phyloP scores from a whole-genome alignment of 2,797 vertebrate genomes.

The Acanthurus lineatus region DNA sequence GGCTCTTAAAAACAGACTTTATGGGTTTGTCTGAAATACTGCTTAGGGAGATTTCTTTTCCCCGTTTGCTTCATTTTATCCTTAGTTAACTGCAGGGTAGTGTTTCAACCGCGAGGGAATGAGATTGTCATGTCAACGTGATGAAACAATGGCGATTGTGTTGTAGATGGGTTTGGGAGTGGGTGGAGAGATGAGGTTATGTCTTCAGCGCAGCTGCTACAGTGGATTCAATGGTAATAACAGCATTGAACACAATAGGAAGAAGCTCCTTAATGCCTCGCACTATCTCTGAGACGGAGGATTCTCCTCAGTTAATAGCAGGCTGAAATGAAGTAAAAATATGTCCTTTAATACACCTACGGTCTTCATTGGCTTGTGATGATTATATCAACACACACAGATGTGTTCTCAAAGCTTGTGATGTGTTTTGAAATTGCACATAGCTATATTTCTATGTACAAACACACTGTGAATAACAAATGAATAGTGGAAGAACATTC shows the following conservation, averaged over 20 bases:
- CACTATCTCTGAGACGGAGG: slow-evolving; percentile 14
- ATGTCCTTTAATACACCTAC: neutral
- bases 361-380: slow-evolving; percentile 1
- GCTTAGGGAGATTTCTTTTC: slow-evolving; percentile 39
- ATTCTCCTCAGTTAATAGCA: slow-evolving; percentile 15
- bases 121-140: slow-evolving; percentile 53
- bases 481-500: no score
- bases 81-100: slow-evolving; percentile 47
- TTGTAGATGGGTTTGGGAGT: slow-evolving; percentile 50
- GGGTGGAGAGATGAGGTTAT: slow-evolving; percentile 68
- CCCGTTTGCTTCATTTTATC: slow-evolving; percentile 50
- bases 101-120: slow-evolving; percentile 49
- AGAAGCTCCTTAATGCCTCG: slow-evolving; percentile 17
- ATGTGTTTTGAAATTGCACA: neutral
- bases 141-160: slow-evolving; percentile 70
- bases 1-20: slow-evolving; percentile 47
- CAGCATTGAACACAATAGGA: slow-evolving; percentile 50
- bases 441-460: neutral
- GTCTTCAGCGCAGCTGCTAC: slow-evolving; percentile 61
- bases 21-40: slow-evolving; percentile 48
- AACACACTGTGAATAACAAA: neutral
- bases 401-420: neutral
- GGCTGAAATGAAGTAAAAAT: neutral
- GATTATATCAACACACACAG: neutral
- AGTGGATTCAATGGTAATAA: slow-evolving; percentile 50